phyloP scores from a whole-genome alignment of 2,113 vertebrate species.

The Leucopsar rothschildi region DNA sequence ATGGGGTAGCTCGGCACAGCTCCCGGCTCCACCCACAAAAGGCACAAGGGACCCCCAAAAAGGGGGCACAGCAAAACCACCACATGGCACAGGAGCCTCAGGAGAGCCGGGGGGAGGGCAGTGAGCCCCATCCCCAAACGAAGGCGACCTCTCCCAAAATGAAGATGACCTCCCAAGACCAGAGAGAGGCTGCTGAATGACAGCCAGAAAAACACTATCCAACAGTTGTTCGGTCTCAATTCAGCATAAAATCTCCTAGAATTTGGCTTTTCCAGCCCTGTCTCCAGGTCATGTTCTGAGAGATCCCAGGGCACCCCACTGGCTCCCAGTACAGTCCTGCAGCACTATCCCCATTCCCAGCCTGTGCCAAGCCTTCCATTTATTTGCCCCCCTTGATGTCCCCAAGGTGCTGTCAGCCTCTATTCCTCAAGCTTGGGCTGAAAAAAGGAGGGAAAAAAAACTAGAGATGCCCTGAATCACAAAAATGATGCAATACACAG shows the following conservation, averaged over 20 bases:
- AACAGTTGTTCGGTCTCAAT: fast-evolving
- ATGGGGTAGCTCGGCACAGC: fast-evolving
- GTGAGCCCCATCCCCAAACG: fast-evolving
- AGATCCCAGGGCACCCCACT: neutral
- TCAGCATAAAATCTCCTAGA: neutral
- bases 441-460: neutral
- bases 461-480: neutral
- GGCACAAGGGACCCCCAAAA: fast-evolving
- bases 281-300: neutral
- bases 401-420: neutral
- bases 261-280: neutral
- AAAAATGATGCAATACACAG: neutral
- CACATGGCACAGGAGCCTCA: fast-evolving
- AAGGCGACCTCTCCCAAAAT: neutral
- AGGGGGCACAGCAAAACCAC: neutral
- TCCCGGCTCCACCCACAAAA: fast-evolving
- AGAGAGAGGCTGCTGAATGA: neutral
- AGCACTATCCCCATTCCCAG: neutral
- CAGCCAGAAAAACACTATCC: neutral
- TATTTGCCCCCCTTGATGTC: neutral
- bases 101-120: fast-evolving
- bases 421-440: neutral
- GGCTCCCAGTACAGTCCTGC: fast-evolving
- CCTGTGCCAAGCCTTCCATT: neutral
- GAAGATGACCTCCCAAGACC: neutral